Conservation (phyloP, 2,888 invertebrate genomes). For the Pegoplata infirma region DNA sequence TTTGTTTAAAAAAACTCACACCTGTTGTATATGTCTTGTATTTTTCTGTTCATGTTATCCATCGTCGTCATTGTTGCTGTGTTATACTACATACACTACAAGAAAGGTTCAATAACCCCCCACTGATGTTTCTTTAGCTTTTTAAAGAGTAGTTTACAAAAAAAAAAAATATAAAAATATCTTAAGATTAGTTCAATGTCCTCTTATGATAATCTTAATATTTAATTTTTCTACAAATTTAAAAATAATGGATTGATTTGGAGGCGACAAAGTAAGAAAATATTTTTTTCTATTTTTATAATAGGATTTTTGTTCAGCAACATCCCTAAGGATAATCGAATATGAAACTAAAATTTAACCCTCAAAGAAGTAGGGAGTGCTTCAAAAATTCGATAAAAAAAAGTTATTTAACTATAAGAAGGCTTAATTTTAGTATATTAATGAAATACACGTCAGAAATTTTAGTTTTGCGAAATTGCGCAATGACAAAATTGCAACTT, state of each 20-base stretch:
- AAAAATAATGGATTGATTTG: background rate
- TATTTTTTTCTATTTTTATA: too few species aligned
- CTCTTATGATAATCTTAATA: slow-evolving; percentile 5
- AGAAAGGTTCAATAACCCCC: slow-evolving; percentile 25
- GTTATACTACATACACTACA: background rate
- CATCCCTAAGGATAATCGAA: too few species aligned
- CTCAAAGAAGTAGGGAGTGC: too few species aligned
- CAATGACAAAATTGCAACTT: too few species aligned
- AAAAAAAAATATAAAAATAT: slow-evolving; percentile 5
- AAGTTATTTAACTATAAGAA: too few species aligned
- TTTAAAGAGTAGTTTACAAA: background rate
- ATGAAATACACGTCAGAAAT: too few species aligned
- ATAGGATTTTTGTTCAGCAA: too few species aligned
- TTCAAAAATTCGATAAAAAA: too few species aligned
- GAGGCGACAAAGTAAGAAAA: slow-evolving; percentile 3
- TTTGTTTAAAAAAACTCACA: slow-evolving; percentile 25
- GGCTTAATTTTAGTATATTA: too few species aligned
- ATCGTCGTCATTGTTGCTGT: background rate
- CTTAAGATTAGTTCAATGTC: slow-evolving; percentile 35
- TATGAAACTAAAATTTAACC: too few species aligned
- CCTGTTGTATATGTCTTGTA: slow-evolving; percentile 27
- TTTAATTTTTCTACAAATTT: background rate
- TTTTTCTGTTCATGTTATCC: background rate
- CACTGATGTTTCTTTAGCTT: background rate
- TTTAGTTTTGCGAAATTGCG: too few species aligned